Evolutionary conservation across 2,888 invertebrate species (phyloP).

Genomic region (Erpobdella octoculata): DNA sequence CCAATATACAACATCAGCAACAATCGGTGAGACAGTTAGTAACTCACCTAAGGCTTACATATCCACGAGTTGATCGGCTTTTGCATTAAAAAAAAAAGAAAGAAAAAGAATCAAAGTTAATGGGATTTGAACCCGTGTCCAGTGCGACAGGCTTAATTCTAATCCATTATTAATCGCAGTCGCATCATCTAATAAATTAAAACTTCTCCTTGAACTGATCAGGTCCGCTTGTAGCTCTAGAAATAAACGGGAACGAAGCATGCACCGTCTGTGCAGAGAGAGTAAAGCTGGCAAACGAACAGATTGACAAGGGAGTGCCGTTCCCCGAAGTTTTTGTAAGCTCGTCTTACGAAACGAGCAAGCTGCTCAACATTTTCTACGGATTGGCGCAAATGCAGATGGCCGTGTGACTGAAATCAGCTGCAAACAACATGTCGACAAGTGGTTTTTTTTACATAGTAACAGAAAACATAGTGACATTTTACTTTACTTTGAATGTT

Average conservation of each 20-base stretch:
- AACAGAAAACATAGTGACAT: no score
- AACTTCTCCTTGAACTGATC: background rate
- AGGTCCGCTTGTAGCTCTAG: background rate
- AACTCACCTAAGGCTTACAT: no score
- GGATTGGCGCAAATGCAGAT: conserved; percentile 7
- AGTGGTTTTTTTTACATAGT: background rate
- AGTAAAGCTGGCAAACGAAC: background rate
- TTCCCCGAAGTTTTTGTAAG: background rate
- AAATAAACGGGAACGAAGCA: background rate
- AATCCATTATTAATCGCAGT: no score
- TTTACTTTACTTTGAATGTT: no score
- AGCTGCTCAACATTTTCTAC: conserved; percentile 8
- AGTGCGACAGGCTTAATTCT: no score
- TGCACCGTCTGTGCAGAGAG: background rate
- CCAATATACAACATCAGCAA: conserved; percentile 43
- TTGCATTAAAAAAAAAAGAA: no score
- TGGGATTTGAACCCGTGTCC: no score
- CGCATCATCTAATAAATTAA: background rate
- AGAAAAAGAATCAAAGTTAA: no score
- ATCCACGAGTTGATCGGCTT: no score
- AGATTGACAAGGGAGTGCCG: no score
- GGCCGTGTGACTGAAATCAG: background rate
- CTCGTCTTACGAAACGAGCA: background rate
- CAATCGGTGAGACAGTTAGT: conserved; percentile 40
- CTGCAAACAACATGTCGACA: background rate